Conservation (phyloP, 1,140 invertebrate genomes). For the Pomacea maculata region DNA sequence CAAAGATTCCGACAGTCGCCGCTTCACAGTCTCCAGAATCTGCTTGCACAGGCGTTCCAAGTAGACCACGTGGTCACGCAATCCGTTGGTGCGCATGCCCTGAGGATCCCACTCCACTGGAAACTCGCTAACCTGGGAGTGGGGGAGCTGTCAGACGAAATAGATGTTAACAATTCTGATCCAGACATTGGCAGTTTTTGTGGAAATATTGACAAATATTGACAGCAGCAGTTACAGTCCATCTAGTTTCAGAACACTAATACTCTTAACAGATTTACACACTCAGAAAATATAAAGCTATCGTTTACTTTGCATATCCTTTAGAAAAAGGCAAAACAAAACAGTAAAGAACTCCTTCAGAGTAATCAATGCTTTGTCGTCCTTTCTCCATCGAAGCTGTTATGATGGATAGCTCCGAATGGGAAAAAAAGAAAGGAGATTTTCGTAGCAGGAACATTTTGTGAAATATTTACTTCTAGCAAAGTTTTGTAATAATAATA, state of each 20-base stretch:
- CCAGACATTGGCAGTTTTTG: not conserved
- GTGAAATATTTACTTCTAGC: too few relatives aligned
- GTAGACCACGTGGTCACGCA: constrained; percentile 72
- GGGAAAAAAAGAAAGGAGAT: too few relatives aligned
- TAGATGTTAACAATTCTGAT: not conserved
- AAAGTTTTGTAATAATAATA: too few relatives aligned
- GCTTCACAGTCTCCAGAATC: constrained; percentile 35
- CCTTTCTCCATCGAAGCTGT: too few relatives aligned
- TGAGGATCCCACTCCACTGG: constrained; percentile 71
- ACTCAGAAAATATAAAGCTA: not conserved
- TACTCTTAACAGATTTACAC: not conserved
- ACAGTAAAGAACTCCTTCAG: too few relatives aligned
- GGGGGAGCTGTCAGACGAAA: constrained; percentile 46
- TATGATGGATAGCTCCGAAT: too few relatives aligned
- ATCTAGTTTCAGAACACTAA: not conserved
- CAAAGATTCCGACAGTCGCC: constrained; percentile 67
- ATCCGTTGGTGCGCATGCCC: constrained; percentile 65
- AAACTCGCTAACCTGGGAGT: constrained; percentile 74
- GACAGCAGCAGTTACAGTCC: not conserved
- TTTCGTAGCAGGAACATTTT: too few relatives aligned
- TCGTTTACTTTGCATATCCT: too few relatives aligned
- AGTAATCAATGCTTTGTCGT: too few relatives aligned
- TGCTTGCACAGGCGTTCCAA: constrained; percentile 69
- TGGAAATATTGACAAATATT: not conserved
- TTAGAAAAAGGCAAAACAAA: too few relatives aligned